Percentiles rank a stretch among this genome's conserved stretches.
These are phyloP conservation scores for Drosophila cracens DNA, from an alignment of 2,888 invertebrate genomes.

Conservation along the genomic window DNA sequence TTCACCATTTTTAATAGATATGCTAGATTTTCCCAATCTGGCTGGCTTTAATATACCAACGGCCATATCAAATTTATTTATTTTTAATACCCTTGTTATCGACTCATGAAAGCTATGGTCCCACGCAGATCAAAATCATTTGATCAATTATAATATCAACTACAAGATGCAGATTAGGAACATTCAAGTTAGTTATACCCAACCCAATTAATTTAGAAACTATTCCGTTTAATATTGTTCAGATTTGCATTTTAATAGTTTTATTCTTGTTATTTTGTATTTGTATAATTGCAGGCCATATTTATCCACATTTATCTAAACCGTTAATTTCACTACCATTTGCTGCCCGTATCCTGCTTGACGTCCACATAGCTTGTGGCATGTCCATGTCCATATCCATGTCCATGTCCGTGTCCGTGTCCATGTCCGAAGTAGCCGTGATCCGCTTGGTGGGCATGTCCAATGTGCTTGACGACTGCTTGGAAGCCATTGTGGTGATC, in stretches of 20 bases:
- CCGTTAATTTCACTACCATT: slow-evolving; percentile 47
- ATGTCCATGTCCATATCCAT: slow-evolving; percentile 42
- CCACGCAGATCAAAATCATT: no score
- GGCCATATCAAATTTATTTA: no score
- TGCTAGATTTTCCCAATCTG: no score
- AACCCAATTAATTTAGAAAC: neutral
- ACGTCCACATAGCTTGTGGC: slow-evolving; percentile 79
- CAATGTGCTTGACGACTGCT: slow-evolving; percentile 85
- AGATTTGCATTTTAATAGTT: neutral
- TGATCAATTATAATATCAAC: no score
- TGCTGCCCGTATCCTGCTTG: slow-evolving; percentile 69
- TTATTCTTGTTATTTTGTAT: slow-evolving; percentile 23
- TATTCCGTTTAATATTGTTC: neutral
- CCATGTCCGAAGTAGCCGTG: slow-evolving; percentile 44
- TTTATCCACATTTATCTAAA: neutral
- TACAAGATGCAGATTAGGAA: no score
- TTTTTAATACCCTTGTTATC: no score
- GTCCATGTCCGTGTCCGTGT: slow-evolving; percentile 29
- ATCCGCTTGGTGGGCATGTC: slow-evolving; percentile 79
- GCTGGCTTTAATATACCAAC: no score
- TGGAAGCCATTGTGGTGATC: slow-evolving; percentile 86
- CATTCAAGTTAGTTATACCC: no score
- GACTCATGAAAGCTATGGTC: no score
- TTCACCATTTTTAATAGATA: no score
- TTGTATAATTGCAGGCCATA: slow-evolving; percentile 3